Base-by-base conservation (phyloP, 2,888 invertebrate genomes). In the Imbricaverruca yamaguchii region DNA sequence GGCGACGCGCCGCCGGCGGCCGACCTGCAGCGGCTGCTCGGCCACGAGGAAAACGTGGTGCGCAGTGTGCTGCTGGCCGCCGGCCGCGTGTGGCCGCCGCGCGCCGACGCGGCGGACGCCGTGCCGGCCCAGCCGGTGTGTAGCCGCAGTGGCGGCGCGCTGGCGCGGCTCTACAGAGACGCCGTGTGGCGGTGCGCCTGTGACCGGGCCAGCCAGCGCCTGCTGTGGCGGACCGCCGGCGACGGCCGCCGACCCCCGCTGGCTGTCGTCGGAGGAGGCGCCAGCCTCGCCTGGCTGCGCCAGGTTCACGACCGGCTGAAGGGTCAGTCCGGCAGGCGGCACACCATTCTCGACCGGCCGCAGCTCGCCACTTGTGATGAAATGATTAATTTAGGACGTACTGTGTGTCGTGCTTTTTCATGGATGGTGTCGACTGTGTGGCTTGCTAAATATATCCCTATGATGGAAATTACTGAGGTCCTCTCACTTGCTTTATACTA, bases 91-190 rank as follows among this genome's bases (percentile, higher is more conserved):
- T 53, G 69, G 13, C 15, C 69, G 6, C 39, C 39, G 7, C 11
- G 25, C 25, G 25, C 25, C 8, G 67, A 67, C n/a, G 25, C n/a
- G 25, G 67, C 39, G 39, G 59, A 59, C 59, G 59, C 11, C 59
- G 15, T 1, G 59, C 15, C 1, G 15, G 59, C 3, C 3, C 15
- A 21, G 23, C 80, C 39, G 10, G 39, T 80, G 80, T 15, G 23
- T 7, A 21, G 59, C 25, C 13, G 56, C n/a, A 18, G 63, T 25
- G 59, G n/a, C 9, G 67, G 80, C 3, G 25, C 56, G n/a, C 39
- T 59, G 80, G 78, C 23, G 61, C 78, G 78, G 13, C 78, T 74
- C 12, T 74, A 63, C 39, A 77, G 80, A n/a, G 78, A 74, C 56
- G 4, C 79, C 12, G 10, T 78, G 77, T 59, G 65, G 78, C 79